phyloP scores from a whole-genome alignment of 2,113 vertebrate species.

The Calidris pygmaea region DNA sequence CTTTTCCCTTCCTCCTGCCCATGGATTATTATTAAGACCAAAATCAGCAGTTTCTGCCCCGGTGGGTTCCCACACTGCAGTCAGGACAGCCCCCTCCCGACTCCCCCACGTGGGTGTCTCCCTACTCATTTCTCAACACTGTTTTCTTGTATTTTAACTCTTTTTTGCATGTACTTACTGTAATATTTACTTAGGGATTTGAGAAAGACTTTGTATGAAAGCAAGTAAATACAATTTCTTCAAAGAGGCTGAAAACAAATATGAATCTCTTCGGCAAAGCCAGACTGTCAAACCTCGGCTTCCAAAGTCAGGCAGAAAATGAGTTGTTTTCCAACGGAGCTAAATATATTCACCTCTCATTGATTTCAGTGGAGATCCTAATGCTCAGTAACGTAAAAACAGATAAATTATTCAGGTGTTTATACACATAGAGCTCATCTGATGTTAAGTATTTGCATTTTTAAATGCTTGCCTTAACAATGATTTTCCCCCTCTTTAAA shows the following conservation, averaged over 20 bases:
- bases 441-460: background rate
- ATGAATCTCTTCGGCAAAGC: background rate
- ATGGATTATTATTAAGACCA: background rate
- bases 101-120: background rate
- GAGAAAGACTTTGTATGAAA: background rate
- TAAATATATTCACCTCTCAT: background rate
- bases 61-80: background rate
- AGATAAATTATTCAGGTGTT: background rate
- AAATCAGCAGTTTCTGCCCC: fast-evolving
- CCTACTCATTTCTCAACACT: background rate
- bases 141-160: background rate
- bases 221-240: background rate
- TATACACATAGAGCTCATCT: background rate
- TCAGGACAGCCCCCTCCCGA: background rate
- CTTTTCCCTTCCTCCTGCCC: background rate
- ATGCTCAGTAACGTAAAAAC: background rate
- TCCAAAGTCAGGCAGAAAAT: background rate
- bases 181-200: background rate
- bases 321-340: background rate
- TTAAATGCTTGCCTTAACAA: background rate
- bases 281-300: background rate
- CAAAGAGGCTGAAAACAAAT: background rate
- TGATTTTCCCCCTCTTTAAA: background rate
- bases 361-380: background rate
- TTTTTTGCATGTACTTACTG: background rate